phyloP scores from a whole-genome alignment of 2,888 invertebrate species.

The Tenodera sinensis region DNA sequence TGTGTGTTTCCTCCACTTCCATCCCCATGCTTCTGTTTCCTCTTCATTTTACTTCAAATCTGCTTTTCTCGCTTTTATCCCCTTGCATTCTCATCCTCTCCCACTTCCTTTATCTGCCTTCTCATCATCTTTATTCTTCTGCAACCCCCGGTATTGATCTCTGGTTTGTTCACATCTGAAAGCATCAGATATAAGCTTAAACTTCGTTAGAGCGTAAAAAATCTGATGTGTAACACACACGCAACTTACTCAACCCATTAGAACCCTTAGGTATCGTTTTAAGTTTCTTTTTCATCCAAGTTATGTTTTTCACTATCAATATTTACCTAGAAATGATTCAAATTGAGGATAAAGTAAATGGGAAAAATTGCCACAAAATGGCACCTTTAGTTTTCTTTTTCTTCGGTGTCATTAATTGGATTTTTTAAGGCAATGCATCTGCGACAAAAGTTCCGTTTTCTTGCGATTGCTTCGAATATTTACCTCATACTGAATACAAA shows the following conservation, averaged over 20 bases:
- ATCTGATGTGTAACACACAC: background rate
- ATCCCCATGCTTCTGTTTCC: background rate
- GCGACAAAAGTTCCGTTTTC: too few species aligned
- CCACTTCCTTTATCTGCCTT: background rate
- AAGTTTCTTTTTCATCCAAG: too few species aligned
- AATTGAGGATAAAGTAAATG: too few species aligned
- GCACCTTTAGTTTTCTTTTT: too few species aligned
- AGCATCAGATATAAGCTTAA: background rate
- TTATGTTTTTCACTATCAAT: too few species aligned
- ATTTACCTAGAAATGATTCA: too few species aligned
- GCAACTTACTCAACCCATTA: background rate
- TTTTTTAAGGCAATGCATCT: too few species aligned
- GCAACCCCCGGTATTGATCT: background rate
- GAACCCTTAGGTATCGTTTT: too few species aligned
- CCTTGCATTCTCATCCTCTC: background rate
- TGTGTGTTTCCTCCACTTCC: background rate
- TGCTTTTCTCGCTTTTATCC: background rate
- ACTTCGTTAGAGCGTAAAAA: background rate
- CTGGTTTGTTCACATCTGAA: background rate
- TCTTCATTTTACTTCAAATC: background rate
- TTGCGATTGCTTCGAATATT: too few species aligned
- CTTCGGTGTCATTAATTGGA: too few species aligned
- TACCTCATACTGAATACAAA: too few species aligned
- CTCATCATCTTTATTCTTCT: background rate
- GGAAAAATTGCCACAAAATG: too few species aligned